These are phyloP conservation scores for Sciaenops ocellatus DNA, from an alignment of 2,797 vertebrate species.

Conservation along the genomic window DNA sequence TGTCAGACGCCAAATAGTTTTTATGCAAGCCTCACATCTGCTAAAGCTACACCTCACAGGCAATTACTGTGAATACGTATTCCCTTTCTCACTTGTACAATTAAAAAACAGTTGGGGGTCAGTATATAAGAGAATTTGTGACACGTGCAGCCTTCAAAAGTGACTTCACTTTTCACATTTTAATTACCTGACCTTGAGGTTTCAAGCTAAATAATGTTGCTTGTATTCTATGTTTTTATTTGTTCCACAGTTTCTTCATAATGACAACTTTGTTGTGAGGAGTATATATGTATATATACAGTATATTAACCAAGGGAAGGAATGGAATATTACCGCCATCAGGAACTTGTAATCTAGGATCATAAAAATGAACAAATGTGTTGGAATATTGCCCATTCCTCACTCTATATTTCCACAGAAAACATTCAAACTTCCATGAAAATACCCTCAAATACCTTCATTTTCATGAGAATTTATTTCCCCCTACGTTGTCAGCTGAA, in stretches of 20 bases:
- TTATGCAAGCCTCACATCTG: conserved; percentile 58
- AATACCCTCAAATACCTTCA: background rate
- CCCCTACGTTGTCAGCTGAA: background rate
- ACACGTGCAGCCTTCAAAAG: background rate
- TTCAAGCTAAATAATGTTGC: no score
- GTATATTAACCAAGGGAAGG: no score
- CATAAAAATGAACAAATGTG: background rate
- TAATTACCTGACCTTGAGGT: no score
- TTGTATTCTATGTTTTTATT: no score
- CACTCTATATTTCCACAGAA: background rate
- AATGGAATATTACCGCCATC: background rate
- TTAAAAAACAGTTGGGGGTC: conserved; percentile 45
- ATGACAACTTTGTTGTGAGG: background rate
- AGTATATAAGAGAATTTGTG: conserved; percentile 46
- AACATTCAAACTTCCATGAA: no score
- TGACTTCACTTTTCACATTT: no score
- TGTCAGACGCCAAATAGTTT: conserved; percentile 76
- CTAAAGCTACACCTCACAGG: conserved; percentile 56
- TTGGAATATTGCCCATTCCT: background rate
- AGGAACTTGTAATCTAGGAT: background rate
- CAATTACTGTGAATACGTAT: conserved; percentile 49
- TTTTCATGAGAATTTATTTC: background rate
- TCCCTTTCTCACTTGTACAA: conserved; percentile 28
- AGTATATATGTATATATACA: no score
- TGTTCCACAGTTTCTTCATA: background rate